Evolutionary conservation across 2,888 invertebrate species (phyloP), one percentile per base, ranked within the genome.

Genomic region (Galerucella calmariensis): DNA sequence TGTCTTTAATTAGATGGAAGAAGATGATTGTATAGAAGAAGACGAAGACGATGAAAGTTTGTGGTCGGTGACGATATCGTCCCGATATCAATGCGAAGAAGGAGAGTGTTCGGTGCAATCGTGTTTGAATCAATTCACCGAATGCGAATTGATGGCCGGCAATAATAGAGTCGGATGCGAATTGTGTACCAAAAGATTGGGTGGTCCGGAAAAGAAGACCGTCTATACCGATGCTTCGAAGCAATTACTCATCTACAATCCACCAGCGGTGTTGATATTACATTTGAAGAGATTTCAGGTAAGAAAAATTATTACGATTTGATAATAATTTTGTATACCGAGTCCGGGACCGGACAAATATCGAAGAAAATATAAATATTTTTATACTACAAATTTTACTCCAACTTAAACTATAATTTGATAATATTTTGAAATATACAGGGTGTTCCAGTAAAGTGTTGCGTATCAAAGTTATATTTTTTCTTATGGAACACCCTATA

Each of bases 211-310:
- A 73, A 92, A 92, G 20, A 94, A 94, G 85, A 92, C 93, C 6
- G 91, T 95, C 0, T 92, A 94, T 85, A 94, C 95, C 0, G 93
- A 94, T 83, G 94, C 95, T 59, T 94, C 94, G 1, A 94, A 95
- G 86, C 94, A 95, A 81, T 92, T 95, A 87, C 90, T 98, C 56
- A 93, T 99, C 46, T 95, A 95, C 78, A 93, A 93, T 84, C 97
- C 97, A 35, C 99, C 99, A 0, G 95, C 97, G 5, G 94, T 99
- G 69, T 90, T 99, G 1, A 99, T 98, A 71, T 88, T 99, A 27
- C 99, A 99, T 85, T 88, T 99, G 78, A 99, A 99, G 88, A 89
- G 99, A 77, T 99, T 99, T 89, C 97, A 98, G 89, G 92, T 97
- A 84, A 79, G 77, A 58, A 58, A 35, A 35, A 35, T 27, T 27